These are phyloP conservation scores for Zeugodacus cucurbitae DNA, from an alignment of 1,140 invertebrate species.

Conservation along the genomic window DNA sequence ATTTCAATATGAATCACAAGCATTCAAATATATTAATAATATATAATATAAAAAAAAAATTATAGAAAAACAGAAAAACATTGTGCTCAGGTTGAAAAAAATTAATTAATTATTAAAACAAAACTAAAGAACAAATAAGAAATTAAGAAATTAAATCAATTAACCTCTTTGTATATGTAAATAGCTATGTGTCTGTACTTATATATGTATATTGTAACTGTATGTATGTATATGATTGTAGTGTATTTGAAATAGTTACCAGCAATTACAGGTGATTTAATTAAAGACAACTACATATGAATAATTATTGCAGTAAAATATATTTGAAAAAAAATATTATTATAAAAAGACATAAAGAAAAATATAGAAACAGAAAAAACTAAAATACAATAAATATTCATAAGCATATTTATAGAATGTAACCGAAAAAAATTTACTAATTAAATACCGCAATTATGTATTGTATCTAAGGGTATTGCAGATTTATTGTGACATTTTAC, in stretches of 20 bases:
- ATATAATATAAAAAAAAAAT: neutral
- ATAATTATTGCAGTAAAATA: neutral
- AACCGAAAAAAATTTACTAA: neutral
- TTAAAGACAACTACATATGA: neutral
- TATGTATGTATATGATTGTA: neutral
- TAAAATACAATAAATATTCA: neutral
- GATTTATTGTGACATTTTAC: neutral
- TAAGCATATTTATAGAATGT: neutral
- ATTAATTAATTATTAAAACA: neutral
- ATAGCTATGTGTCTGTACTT: neutral
- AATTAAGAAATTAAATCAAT: neutral
- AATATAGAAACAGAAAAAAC: neutral
- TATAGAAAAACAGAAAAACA: conserved; percentile 35
- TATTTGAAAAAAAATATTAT: neutral
- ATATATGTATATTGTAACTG: neutral
- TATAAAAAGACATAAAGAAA: neutral
- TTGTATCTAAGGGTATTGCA: neutral
- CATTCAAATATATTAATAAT: neutral
- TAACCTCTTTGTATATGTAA: neutral
- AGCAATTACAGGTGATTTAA: conserved; percentile 17
- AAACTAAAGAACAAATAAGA: neutral
- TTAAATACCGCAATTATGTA: neutral
- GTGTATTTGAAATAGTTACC: conserved; percentile 2
- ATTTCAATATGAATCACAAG: neutral
- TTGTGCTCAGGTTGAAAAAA: conserved; percentile 28